Percentiles rank a stretch among this genome's conserved stretches.
phyloP scores from a whole-genome alignment of 2,113 vertebrate species.

The Todiramphus chloris region DNA sequence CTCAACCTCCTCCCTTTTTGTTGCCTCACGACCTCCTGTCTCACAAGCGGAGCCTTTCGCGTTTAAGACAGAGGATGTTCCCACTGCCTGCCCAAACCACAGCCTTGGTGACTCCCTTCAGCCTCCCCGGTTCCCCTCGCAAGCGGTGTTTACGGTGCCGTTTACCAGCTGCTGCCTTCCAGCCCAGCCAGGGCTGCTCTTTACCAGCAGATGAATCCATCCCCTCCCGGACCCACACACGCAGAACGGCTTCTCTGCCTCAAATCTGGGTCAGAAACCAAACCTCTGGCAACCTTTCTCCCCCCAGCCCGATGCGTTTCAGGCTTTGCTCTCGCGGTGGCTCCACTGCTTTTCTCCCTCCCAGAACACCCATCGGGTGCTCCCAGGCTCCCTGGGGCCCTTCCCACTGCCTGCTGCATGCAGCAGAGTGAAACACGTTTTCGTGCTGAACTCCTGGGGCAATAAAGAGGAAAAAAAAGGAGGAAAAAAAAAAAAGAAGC shows the following conservation, averaged over 20 bases:
- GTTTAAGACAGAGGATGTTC: not conserved
- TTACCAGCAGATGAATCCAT: not conserved
- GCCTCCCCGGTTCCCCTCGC: not conserved
- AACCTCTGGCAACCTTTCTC: not conserved
- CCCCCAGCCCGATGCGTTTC: not conserved
- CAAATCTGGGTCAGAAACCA: not conserved
- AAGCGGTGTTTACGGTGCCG: not conserved
- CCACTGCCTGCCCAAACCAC: not conserved
- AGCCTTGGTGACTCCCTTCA: not conserved
- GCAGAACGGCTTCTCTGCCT: not conserved
- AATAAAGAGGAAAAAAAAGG: not conserved
- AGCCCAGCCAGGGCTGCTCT: not conserved
- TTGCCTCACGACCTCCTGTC: not conserved
- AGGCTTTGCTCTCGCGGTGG: not conserved
- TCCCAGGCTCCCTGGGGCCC: not conserved
- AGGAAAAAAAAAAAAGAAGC: not conserved
- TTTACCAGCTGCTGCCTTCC: not conserved
- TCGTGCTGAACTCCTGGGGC: not conserved
- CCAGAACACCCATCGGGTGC: not conserved
- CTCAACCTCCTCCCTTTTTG: not conserved
- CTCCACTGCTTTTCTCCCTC: not conserved
- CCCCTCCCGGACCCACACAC: not conserved
- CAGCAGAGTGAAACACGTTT: fast-evolving
- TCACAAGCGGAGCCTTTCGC: not conserved
- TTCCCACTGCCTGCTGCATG: not conserved